Base-by-base conservation (phyloP, 1,140 invertebrate genomes). In the Lineus longissimus region DNA sequence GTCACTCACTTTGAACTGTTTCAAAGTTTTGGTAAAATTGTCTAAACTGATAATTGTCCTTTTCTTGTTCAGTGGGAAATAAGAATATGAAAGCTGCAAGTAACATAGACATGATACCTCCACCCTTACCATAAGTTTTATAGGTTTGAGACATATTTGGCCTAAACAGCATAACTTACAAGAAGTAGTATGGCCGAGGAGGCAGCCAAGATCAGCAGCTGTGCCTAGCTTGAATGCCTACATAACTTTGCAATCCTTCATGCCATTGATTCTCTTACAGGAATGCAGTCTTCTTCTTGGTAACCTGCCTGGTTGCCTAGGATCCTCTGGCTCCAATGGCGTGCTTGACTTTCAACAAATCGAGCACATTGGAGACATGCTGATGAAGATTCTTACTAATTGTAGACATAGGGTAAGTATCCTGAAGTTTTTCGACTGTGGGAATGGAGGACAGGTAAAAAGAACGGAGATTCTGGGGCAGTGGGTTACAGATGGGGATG, bases 341-440 rank as follows among this genome's bases (percentile, higher is more conserved):
- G 31, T 36, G 59, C 22, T 55, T 36, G 33, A 36, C 33, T 4
- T 36, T 15, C 33, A 36, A 36, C 55, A 62, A 15, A 29, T 69
- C 45, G 63, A 73, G 1, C 54, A 54, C 41, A 66, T 74, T 25
- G 66, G 62, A 27, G 64, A 86, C 13, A 74, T 87, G 41, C 82
- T 91, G 27, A 85, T 88, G 33, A 82, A 85, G 59, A 86, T 91
- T 55, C 76, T 91, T 55, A 86, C 86, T 45, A 87, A 86, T 27
- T 91, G 89, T 71, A 83, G 90, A 11, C 90, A 91, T 73, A 91
- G 75, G 70, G 79, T 81, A 69, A 51, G 73, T 62, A 13, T 45
- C 40, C 17, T 47, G 15, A 19, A 31, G 29, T 4, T n/a, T n/a
- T n/a, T n/a, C n/a, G n/a, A n/a, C n/a, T n/a, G n/a, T n/a, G n/a